Percentiles rank a stretch among this genome's conserved stretches.
Evolutionary conservation across 1,140 invertebrate genomes (phyloP).

Genomic region (Microplitis mediator): DNA sequence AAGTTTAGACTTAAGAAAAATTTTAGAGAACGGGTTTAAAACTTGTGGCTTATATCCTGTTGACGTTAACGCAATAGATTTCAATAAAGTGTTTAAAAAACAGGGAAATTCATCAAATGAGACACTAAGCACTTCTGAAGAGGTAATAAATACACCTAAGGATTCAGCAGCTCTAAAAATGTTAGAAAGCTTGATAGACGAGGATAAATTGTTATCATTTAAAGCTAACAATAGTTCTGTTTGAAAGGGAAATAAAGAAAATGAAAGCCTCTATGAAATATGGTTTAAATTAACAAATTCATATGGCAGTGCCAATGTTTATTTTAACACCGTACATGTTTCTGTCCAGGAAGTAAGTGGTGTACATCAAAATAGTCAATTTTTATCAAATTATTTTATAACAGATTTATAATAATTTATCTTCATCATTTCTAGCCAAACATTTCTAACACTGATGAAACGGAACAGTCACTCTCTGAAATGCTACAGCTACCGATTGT

Average conservation of each 20-base stretch:
- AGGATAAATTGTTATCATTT: neutral
- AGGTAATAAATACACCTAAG: neutral
- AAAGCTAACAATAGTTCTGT: neutral
- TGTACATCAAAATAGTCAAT: no score
- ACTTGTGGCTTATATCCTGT: constrained; percentile 11
- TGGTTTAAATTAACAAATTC: neutral
- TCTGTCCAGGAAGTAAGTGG: no score
- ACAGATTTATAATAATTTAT: no score
- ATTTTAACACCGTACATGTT: no score
- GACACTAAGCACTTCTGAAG: neutral
- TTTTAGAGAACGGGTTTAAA: constrained; percentile 22
- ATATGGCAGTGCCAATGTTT: no score
- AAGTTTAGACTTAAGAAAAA: neutral
- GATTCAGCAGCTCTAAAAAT: neutral
- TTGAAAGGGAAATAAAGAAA: neutral
- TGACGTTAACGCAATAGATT: constrained; percentile 11
- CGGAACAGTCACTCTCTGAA: no score
- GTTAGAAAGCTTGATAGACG: neutral
- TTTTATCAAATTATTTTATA: no score
- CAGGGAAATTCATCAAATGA: neutral
- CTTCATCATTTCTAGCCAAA: no score
- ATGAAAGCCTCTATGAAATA: neutral
- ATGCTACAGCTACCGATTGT: no score
- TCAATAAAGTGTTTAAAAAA: constrained; percentile 7
- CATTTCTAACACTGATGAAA: no score